Evolutionary conservation across 2,797 vertebrate genomes (phyloP), one percentile per base, ranked within the genome.

Genomic region (Prionace glauca): DNA sequence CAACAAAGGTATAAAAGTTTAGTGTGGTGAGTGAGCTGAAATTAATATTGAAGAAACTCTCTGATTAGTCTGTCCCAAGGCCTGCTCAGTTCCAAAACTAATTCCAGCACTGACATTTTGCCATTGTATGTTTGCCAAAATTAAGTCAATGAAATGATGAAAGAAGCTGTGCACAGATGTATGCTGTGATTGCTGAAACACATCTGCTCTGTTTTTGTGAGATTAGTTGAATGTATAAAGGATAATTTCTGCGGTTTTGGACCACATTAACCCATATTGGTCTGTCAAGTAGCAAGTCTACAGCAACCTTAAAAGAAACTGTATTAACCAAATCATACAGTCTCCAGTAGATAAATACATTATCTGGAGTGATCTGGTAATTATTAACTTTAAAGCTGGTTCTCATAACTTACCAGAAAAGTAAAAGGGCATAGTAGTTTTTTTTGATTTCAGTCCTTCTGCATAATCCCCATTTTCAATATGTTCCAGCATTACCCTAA

Each of bases 121-220:
- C 90, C 36, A 1, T 93, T 69, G 18, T n/a, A 14, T n/a, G 22
- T 41, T 41, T 67, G 90, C n/a, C 60, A 92, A 92, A 22, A 60
- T 56, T 92, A 36, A 60, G 87, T 91, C 88, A 91, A 92, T 69
- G n/a, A 93, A 93, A 41, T 93, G 50, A 93, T 69, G 12, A 69
- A 93, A 65, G 56, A 93, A 67, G 65, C 90, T 67, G 65, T 93
- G 60, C 90, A 20, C 7, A 41, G n/a, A 69, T 41, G 36, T 67
- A 69, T 9, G 69, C 20, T 12, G 3, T 20, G 62, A 93, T 93
- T 93, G 65, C 16, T 41, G 62, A 36, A 41, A 56, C 65, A n/a
- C 90, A 93, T 93, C 90, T 93, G 90, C 20, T 87, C 22, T 88
- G 26, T 87, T 87, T 88, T 60, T 26, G 24, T 14, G 86, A 60